Evolutionary conservation across 37 sponge, comb jelly and placozoan species (phyloP), one percentile per base, ranked within the genome.

Genomic region (Chondrosia reniformis): DNA sequence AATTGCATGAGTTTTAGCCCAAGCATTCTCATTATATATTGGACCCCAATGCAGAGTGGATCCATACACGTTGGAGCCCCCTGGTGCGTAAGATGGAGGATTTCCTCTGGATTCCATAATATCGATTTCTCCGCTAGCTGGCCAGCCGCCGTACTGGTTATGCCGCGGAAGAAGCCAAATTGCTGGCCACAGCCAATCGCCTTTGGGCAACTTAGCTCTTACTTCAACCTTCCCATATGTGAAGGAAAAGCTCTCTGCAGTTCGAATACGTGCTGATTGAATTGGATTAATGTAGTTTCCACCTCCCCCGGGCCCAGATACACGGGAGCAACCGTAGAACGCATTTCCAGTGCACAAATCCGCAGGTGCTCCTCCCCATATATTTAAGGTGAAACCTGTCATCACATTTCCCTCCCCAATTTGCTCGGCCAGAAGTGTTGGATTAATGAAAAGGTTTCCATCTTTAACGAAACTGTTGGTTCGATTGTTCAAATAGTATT

Each of bases 151-250:
- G 64, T 90, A 90, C 77, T 90, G 84, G 27, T 90, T 87, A 32
- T 71, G 24, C 17, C 67, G 57, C 17, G 91, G 87, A 2, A 86
- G 81, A 80, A 90, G 43, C 91, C 91, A 90, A 30, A 90, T 86
- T 25, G 85, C 88, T 0, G 92, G 92, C 92, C 92, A 92, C 33
- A 87, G 3, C 91, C 91, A 90, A 46, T 90, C 87, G n/a, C 91
- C 91, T 2, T 67, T 25, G 24, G 87, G 91, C 8, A 86, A 54
- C 74, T 86, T 86, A 3, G 91, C 91, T 8, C 81, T 75, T 31
- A 90, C 77, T 55, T 90, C 86, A 9, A 90, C 83, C 32, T 77
- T 77, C 21, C 91, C 91, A 62, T 90, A 90, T 0, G 40, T 83
- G 62, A 90, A 90, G 30, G 77, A 78, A 54, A 90, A 90, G 56